These are phyloP conservation scores for Liolophura sinensis DNA, from an alignment of 1,140 invertebrate genomes.

Conservation along the genomic window DNA sequence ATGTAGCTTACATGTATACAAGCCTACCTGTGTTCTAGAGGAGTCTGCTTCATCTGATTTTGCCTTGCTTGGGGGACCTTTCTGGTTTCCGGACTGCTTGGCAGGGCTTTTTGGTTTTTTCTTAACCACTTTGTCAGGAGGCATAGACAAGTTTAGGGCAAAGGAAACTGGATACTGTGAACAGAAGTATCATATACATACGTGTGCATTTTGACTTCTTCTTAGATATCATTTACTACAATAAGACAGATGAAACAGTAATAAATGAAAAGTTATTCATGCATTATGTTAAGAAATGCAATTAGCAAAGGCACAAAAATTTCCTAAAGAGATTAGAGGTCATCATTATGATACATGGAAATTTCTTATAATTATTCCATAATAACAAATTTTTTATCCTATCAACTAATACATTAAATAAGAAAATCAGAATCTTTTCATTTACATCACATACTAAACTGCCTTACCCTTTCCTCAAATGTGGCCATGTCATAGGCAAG, in stretches of 20 bases:
- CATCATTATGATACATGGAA: too few relatives aligned
- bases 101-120: constrained; percentile 23
- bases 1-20: too few relatives aligned
- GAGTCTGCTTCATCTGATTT: constrained; percentile 45
- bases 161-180: constrained; percentile 44
- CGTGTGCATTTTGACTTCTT: neutral
- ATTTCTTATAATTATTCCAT: too few relatives aligned
- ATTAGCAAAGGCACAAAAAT: too few relatives aligned
- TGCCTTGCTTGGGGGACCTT: constrained; percentile 14
- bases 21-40: constrained; percentile 37
- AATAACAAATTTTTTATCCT: too few relatives aligned
- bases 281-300: too few relatives aligned
- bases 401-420: too few relatives aligned
- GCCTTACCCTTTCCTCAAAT: constrained; percentile 26
- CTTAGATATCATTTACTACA: too few relatives aligned
- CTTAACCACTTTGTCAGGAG: constrained; percentile 34
- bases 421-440: too few relatives aligned
- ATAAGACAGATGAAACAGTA: neutral
- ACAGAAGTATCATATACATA: constrained; percentile 1
- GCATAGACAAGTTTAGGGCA: constrained; percentile 37
- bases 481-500: constrained; percentile 17
- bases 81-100: constrained; percentile 18
- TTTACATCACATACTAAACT: neutral
- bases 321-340: too few relatives aligned
- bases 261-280: too few relatives aligned